phyloP scores from a whole-genome alignment of 2,797 vertebrate species.

The Tapera naevia region DNA sequence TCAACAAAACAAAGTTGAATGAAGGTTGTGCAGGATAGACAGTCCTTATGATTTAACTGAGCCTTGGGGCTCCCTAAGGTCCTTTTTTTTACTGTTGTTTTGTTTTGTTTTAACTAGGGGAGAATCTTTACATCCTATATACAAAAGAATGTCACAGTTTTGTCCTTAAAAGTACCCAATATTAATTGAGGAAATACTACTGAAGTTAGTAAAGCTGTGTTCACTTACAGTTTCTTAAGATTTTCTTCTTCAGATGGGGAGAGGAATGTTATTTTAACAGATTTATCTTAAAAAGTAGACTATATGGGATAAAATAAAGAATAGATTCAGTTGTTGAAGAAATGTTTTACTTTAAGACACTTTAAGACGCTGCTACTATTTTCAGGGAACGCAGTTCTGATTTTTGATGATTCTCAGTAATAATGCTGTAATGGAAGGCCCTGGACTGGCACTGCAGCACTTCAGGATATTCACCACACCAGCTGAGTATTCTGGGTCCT shows the following conservation, averaged over 20 bases:
- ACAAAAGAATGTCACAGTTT: background rate
- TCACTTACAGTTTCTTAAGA: background rate
- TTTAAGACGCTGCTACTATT: background rate
- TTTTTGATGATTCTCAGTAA: background rate
- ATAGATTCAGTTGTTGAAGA: background rate
- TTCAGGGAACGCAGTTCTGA: background rate
- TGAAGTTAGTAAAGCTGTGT: background rate
- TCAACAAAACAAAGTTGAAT: slow-evolving; percentile 42
- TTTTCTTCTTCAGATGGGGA: background rate
- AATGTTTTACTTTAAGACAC: background rate
- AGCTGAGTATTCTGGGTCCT: background rate
- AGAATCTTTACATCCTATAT: background rate
- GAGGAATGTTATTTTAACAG: background rate
- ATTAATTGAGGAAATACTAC: background rate
- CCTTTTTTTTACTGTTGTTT: background rate
- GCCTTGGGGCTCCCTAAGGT: background rate
- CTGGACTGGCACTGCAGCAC: background rate
- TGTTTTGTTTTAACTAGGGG: background rate
- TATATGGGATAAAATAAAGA: background rate
- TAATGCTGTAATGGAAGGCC: background rate
- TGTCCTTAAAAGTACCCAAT: background rate
- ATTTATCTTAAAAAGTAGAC: background rate
- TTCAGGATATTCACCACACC: background rate
- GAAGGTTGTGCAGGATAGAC: slow-evolving; percentile 20
- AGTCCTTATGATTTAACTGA: background rate